Conservation (phyloP, 2,888 invertebrate species). For the Caenorhabditis sinica region DNA sequence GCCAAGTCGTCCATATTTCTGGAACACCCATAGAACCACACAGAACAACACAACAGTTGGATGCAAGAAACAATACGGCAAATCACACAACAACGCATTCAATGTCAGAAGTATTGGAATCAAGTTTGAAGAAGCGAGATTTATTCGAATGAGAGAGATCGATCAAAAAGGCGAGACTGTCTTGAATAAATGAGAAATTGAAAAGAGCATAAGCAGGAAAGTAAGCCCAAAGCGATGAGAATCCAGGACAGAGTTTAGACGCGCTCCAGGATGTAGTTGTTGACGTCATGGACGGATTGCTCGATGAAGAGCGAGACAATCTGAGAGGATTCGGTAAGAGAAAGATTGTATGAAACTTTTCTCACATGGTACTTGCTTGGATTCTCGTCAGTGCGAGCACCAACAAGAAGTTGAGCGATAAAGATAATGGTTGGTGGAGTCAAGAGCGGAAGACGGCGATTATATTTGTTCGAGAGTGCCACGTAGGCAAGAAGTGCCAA, state of each 20-base stretch:
- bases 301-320: slow-evolving; percentile 36
- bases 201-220: neutral
- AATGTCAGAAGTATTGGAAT: too few species aligned
- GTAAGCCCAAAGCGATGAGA: neutral
- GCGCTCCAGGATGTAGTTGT: neutral
- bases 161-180: neutral
- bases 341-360: neutral
- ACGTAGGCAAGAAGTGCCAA: neutral
- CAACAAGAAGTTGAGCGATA: slow-evolving; percentile 4
- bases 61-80: slow-evolving; percentile 2
- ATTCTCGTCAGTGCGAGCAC: slow-evolving; percentile 1
- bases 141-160: neutral
- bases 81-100: neutral
- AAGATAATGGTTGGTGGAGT: neutral
- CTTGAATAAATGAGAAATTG: neutral
- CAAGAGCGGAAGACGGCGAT: neutral
- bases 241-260: neutral
- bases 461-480: slow-evolving; percentile 1
- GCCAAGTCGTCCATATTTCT: neutral
- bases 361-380: slow-evolving; percentile 44
- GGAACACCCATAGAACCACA: neutral
- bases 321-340: neutral
- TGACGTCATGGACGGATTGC: slow-evolving; percentile 12
- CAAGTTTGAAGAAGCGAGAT: neutral
- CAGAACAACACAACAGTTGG: neutral